Conservation (phyloP, 1,140 invertebrate genomes). For the Drosophila ananassae region DNA sequence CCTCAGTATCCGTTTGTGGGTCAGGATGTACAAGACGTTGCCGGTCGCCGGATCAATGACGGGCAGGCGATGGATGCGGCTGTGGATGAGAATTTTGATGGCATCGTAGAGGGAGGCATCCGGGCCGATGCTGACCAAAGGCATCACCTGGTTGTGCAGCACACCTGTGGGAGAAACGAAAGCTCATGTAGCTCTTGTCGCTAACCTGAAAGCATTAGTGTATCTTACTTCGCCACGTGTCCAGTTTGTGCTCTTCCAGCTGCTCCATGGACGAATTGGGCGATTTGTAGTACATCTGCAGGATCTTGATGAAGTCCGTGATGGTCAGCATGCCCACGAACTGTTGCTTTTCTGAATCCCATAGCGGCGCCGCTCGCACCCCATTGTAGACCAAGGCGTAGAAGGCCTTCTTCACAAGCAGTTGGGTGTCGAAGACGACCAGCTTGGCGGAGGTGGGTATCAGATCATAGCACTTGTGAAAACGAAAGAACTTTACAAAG, state of each 20-base stretch:
- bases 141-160: conserved; percentile 91
- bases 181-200: neutral
- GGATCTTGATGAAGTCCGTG: conserved; percentile 99
- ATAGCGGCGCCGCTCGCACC: conserved; percentile 98
- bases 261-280: conserved; percentile 96
- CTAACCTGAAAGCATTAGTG: neutral
- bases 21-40: conserved; percentile 99
- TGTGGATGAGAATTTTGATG: conserved; percentile 95
- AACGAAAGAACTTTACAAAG: conserved; percentile 99
- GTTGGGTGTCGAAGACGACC: conserved; percentile 99
- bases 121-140: conserved; percentile 93
- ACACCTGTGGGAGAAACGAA: conserved; percentile 87
- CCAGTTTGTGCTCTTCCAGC: conserved; percentile 98
- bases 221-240: conserved; percentile 94
- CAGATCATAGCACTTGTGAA: conserved; percentile 99
- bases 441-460: conserved; percentile 99
- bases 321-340: conserved; percentile 99
- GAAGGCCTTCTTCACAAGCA: conserved; percentile 99
- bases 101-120: conserved; percentile 96
- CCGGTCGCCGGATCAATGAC: conserved; percentile 97
- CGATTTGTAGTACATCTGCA: conserved; percentile 98
- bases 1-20: conserved; percentile 98
- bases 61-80: conserved; percentile 98
- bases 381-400: conserved; percentile 99
- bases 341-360: conserved; percentile 96